Evolutionary conservation across 2,113 vertebrate species (phyloP), one percentile per base, ranked within the genome.

Genomic region (Tauraco erythrolophus): DNA sequence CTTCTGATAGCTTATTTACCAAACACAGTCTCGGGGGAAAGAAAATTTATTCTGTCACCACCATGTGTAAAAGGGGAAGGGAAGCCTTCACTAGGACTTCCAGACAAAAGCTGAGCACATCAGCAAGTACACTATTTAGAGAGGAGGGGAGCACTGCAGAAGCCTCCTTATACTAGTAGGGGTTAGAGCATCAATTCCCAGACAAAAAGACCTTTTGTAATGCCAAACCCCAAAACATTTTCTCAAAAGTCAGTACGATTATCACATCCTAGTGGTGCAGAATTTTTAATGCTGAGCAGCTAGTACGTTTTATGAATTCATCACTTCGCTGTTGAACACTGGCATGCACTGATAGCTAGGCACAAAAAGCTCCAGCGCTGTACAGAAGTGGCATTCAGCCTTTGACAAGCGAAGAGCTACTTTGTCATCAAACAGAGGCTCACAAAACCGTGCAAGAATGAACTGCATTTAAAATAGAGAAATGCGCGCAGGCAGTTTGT

Each of bases 301-400:
- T 37, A 93, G 94, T 51, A 84, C 92, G 54, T 91, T 92, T 97
- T 97, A 96, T 96, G 95, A 97, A 96, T 97, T 96, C 95, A 96
- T 97, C 95, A 95, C 91, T 97, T 94, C 94, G 80, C 95, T 88
- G 94, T 95, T 94, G 92, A 97, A 95, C 94, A 95, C 94, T 95
- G 95, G 95, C 95, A 95, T 85, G 95, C 95, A 95, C 96, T 95
- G 97, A 97, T 97, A 97, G 96, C 92, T 65, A 96, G 91, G 86
- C 95, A 96, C 91, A 97, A 95, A 95, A 92, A 96, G 91, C 95
- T 91, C 94, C 86, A 92, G 95, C 46, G 9, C 89, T 72, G 89
- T 92, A 97, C 95, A 97, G 95, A 97, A 94, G 96, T 97, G 97
- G 96, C 95, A 97, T 97, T 97, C 96, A 95, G 97, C 95, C 94